These are phyloP conservation scores for Macrosteles quadrilineatus DNA, from an alignment of 1,140 invertebrate genomes.

Conservation along the genomic window DNA sequence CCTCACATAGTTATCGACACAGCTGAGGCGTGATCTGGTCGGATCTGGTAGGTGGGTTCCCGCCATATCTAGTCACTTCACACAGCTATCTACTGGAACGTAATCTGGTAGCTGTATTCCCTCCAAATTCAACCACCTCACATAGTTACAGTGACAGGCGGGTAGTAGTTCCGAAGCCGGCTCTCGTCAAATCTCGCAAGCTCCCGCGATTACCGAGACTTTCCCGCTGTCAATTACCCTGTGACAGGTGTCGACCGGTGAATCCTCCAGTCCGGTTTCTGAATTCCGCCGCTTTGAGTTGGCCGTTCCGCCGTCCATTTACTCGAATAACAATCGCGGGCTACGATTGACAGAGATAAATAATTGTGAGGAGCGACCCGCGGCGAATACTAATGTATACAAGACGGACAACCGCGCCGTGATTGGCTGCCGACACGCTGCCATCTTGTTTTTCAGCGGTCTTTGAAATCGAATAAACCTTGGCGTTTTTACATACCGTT, in stretches of 20 bases:
- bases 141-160: too few species aligned
- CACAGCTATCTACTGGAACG: too few species aligned
- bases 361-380: slow-evolving; percentile 10
- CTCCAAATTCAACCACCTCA: too few species aligned
- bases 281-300: neutral
- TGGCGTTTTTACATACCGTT: too few species aligned
- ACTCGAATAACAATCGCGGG: slow-evolving; percentile 20
- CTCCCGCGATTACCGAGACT: neutral
- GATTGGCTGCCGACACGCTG: neutral
- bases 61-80: too few species aligned
- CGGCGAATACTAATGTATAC: neutral
- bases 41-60: neutral
- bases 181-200: too few species aligned
- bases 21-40: too few species aligned
- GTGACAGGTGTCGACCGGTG: neutral
- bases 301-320: slow-evolving; percentile 7
- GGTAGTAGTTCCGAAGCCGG: too few species aligned
- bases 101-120: too few species aligned
- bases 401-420: too few species aligned
- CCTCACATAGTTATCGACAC: too few species aligned
- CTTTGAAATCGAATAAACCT: too few species aligned
- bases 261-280: neutral
- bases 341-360: slow-evolving; percentile 14
- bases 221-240: slow-evolving; percentile 2
- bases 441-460: neutral